These are phyloP conservation scores for Zootoca vivipara DNA, from an alignment of 2,113 vertebrate species.

Conservation along the genomic window DNA sequence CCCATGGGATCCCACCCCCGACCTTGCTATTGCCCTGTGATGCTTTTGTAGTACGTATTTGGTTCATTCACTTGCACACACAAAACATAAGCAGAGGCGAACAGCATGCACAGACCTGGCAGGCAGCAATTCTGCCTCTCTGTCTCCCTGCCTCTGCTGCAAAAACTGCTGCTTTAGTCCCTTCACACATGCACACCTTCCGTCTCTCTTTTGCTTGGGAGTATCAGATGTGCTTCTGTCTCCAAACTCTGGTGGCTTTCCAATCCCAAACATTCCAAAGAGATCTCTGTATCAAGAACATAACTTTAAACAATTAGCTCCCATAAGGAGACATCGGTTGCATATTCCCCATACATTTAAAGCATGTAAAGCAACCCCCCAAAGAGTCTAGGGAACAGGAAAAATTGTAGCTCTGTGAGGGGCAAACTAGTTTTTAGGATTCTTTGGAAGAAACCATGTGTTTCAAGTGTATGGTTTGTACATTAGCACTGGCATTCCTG, in stretches of 20 bases:
- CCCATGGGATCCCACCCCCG: too few species aligned
- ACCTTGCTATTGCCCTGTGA: too few species aligned
- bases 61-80: background rate
- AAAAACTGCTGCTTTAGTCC: background rate
- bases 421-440: too few species aligned
- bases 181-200: background rate
- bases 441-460: too few species aligned
- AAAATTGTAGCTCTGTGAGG: too few species aligned
- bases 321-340: background rate
- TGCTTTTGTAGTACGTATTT: background rate
- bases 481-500: background rate
- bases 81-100: background rate
- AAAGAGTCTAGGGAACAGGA: too few species aligned
- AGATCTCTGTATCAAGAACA: background rate
- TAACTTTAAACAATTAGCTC: background rate
- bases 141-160: background rate
- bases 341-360: too few species aligned
- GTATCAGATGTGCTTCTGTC: background rate
- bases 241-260: background rate
- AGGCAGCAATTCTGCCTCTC: background rate
- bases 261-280: background rate
- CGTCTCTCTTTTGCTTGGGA: background rate
- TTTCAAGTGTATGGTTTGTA: too few species aligned
- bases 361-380: too few species aligned
- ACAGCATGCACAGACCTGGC: background rate